Evolutionary conservation across 35 echinoderm and acorn worm genomes (phyloP).

Genomic region (Heliocidaris erythrogramma): DNA sequence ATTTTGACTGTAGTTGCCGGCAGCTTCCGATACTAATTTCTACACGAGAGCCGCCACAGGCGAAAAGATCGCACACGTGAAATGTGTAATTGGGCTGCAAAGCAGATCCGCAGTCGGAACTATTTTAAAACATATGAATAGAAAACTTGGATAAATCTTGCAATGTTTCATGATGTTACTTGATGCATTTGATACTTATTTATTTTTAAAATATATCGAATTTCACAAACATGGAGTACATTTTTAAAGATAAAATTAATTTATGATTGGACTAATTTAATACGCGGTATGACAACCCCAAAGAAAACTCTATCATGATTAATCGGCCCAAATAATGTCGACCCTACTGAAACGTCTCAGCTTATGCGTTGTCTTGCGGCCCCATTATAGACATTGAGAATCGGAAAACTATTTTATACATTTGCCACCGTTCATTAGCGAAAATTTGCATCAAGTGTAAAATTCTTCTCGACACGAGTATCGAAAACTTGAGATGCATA

Average conservation of each 20-base stretch:
- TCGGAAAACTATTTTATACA: too few relatives aligned
- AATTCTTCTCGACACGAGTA: too few relatives aligned
- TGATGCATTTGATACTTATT: too few relatives aligned
- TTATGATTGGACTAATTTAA: neutral
- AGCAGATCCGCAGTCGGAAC: neutral
- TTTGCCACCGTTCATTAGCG: too few relatives aligned
- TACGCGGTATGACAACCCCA: neutral
- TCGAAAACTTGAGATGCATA: too few relatives aligned
- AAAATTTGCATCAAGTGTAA: too few relatives aligned
- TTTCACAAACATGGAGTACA: neutral
- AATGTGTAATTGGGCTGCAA: neutral
- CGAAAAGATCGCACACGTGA: neutral
- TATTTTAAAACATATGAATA: neutral
- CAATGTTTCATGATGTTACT: neutral
- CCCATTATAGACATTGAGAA: too few relatives aligned
- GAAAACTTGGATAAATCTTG: neutral
- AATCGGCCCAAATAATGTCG: too few relatives aligned
- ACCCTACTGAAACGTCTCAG: too few relatives aligned
- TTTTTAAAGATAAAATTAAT: neutral
- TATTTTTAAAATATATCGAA: too few relatives aligned
- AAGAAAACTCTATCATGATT: too few relatives aligned
- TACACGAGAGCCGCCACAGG: slow-evolving; percentile 21
- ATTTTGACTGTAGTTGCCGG: slow-evolving; percentile 28
- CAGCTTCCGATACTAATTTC: neutral
- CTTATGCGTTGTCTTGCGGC: too few relatives aligned